Evolutionary conservation across 2,113 vertebrate species (phyloP), one percentile per base, ranked within the genome.

Genomic region (Sorex fumeus): DNA sequence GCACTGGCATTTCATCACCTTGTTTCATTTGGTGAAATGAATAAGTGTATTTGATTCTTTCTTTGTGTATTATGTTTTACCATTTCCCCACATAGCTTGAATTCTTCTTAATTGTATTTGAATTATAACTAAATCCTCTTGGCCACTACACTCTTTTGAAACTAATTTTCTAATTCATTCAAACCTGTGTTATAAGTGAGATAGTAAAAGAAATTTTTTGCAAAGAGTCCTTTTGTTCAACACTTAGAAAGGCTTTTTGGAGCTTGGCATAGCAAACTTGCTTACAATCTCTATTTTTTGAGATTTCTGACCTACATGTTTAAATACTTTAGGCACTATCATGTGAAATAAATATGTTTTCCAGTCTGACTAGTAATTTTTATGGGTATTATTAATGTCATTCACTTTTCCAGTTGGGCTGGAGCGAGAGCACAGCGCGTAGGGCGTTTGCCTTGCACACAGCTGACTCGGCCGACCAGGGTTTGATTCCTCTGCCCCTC

Each of bases 81-180:
- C 27, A 32, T 62, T 94, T 25, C 21, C 30, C n/a, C 64, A 13
- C 2, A 27, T 50, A 72, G 27, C 19, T 70, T 81, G 36, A 81
- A 27, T 80, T 94, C 53, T 86, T 62, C 75, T 83, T 94, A 93
- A 92, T 70, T 82, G 45, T 76, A 74, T 6, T 77, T 84, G 47
- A 88, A 43, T 87, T 80, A 69, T 5, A 83, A 72, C 32, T 36
- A 84, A 93, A 76, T 53, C 13, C 11, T 77, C 23, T 91, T 69
- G 36, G 27, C 36, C 87, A 53, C 45, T 81, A 86, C 71, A 36
- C 57, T 78, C 18, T 67, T 19, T 91, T 80, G 60, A n/a, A 82
- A 67, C 10, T 32, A 8, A 21, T 30, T 82, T 69, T 69, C 23
- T 36, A 87, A 36, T 93, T 95, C 74, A 74, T 28, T 81, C 19